Evolutionary conservation across 2,113 vertebrate species (phyloP), one percentile per base, ranked within the genome.

Genomic region (Agapornis roseicollis): DNA sequence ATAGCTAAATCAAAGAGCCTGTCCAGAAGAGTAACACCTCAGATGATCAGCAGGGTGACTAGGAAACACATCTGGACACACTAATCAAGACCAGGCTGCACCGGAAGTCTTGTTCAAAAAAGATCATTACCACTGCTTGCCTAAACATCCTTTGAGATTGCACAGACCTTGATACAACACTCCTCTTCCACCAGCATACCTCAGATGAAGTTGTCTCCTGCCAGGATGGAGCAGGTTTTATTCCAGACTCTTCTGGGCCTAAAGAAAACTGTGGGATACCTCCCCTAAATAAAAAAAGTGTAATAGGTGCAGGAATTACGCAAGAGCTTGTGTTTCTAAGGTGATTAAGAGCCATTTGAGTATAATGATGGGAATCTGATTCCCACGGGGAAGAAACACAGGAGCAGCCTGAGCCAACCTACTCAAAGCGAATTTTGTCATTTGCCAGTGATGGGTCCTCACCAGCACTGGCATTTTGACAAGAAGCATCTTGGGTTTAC

Each of bases 271-370:
- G 29, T 19, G 46, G 58, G n/a, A 33, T 25, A 20, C 25, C 29
- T 82, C 63, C 7, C 49, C 63, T 79, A 86, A 92, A 93, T 25
- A 89, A 92, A 73, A 80, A 16, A n/a, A 84, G 52, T 6, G 33
- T 31, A 89, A 80, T 2, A 89, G 73, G 50, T 68, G 77, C 29
- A 91, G 46, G 69, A 89, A 90, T 50, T 86, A 76, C 3, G 3
- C 47, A 76, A 79, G 80, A 81, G 61, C 33, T 55, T 39, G 61
- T 0, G 5, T 94, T 94, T 94, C 80, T 94, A 85, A 94, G 80
- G 93, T 71, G 84, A 94, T 92, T 94, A 92, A 91, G 77, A 87
- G 87, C 58, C 78, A 87, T 69, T 78, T 55, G 61, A 89, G 81
- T 6, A 87, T 84, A 91, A 94, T 41, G 89, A 94, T 81, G 63